Evolutionary conservation across 2,797 vertebrate genomes (phyloP).

Genomic region (Distichodus sexfasciatus): DNA sequence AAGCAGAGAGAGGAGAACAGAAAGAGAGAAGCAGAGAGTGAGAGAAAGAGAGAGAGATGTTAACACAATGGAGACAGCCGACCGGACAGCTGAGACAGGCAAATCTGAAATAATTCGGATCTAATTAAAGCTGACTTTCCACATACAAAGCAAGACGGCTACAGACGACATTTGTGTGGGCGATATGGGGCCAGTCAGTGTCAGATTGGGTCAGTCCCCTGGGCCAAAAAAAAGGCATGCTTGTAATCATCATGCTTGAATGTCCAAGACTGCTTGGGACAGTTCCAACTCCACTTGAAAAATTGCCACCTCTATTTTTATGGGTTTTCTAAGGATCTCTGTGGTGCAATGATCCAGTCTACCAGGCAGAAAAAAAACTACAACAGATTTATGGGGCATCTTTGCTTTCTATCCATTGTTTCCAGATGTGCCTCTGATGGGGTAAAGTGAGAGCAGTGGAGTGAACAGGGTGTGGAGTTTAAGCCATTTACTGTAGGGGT

Average conservation of each 20-base stretch:
- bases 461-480: slow-evolving; percentile 30
- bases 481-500: slow-evolving; percentile 39
- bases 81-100: slow-evolving; percentile 26
- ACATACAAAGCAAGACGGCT: not conserved
- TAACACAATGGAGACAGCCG: slow-evolving; percentile 12
- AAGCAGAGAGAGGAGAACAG: slow-evolving; percentile 5
- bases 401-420: slow-evolving; percentile 57
- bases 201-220: slow-evolving; percentile 5
- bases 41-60: not conserved
- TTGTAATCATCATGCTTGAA: slow-evolving; percentile 35
- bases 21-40: not conserved
- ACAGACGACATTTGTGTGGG: slow-evolving; percentile 6
- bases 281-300: slow-evolving; percentile 44
- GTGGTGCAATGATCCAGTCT: slow-evolving; percentile 48
- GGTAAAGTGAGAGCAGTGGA: slow-evolving; percentile 34
- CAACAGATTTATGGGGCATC: slow-evolving; percentile 49
- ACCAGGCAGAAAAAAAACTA: slow-evolving; percentile 33
- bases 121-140: slow-evolving; percentile 12
- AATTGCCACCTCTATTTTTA: slow-evolving; percentile 54
- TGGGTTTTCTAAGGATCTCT: slow-evolving; percentile 50
- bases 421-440: slow-evolving; percentile 54
- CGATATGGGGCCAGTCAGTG: not conserved
- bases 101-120: slow-evolving; percentile 30
- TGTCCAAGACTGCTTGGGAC: slow-evolving; percentile 25
- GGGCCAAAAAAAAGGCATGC: slow-evolving; percentile 22